Evolutionary conservation across 2,113 vertebrate species (phyloP).

Genomic region (Hemiprocne comata): DNA sequence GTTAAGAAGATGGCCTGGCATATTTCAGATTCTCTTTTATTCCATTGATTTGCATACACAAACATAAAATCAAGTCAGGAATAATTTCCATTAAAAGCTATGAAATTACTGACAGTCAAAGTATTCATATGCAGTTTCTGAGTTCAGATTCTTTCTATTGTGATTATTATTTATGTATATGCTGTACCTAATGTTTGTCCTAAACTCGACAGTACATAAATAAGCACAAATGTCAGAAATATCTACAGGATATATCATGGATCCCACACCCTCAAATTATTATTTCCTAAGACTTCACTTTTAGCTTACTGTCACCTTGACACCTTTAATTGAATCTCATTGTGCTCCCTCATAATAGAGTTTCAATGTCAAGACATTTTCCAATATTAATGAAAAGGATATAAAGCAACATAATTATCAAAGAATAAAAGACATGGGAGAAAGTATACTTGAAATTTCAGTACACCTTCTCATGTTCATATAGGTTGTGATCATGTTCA

Average conservation of each 20-base stretch:
- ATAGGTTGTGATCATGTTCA: background rate
- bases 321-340: background rate
- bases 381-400: background rate
- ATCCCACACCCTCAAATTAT: background rate
- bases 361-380: background rate
- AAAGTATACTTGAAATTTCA: background rate
- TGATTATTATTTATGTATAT: background rate
- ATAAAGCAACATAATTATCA: background rate
- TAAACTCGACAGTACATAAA: background rate
- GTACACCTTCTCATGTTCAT: background rate
- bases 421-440: background rate
- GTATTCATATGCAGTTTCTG: background rate
- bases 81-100: background rate
- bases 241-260: background rate
- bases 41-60: background rate
- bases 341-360: background rate
- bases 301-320: background rate
- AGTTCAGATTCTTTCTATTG: background rate
- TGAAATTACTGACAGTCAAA: background rate
- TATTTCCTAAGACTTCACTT: background rate
- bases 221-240: background rate
- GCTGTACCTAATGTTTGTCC: background rate
- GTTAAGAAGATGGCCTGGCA: background rate
- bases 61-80: conserved; percentile 12
- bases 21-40: background rate